These are phyloP conservation scores for Tokudaia muenninki DNA, from an alignment of 2,797 vertebrate genomes.

Conservation along the genomic window DNA sequence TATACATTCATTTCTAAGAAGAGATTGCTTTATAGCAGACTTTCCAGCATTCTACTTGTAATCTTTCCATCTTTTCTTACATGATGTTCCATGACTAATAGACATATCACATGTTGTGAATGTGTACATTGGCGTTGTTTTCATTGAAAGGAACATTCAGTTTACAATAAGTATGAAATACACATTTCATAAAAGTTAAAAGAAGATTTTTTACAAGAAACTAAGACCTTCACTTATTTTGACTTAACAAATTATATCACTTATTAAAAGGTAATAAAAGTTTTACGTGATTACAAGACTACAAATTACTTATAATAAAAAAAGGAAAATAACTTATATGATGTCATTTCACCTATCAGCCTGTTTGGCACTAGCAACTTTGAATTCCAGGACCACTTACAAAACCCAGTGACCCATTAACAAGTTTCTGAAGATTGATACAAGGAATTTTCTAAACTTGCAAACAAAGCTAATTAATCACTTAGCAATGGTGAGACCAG, in stretches of 20 bases:
- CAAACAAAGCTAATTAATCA: background rate
- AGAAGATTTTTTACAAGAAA: background rate
- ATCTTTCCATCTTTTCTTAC: background rate
- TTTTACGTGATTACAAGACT: slow-evolving; percentile 24
- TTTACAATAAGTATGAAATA: background rate
- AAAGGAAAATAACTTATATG: background rate
- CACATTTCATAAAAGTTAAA: background rate
- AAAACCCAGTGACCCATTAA: background rate
- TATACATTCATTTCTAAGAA: background rate
- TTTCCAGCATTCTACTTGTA: background rate
- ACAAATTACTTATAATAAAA: background rate
- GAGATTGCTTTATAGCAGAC: background rate
- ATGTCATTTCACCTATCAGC: background rate
- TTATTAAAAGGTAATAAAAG: background rate
- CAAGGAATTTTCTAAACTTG: background rate
- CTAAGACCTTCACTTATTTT: slow-evolving; percentile 4
- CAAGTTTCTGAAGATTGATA: background rate
- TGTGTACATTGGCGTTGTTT: background rate
- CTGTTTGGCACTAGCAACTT: background rate
- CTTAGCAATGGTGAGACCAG: background rate
- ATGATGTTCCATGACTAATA: background rate
- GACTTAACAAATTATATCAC: background rate
- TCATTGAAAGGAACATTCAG: background rate
- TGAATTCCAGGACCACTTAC: background rate
- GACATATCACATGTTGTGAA: background rate